Evolutionary conservation across 1,140 invertebrate genomes (phyloP), one percentile per base, ranked within the genome.

Genomic region (Schlechtendalia chinensis): DNA sequence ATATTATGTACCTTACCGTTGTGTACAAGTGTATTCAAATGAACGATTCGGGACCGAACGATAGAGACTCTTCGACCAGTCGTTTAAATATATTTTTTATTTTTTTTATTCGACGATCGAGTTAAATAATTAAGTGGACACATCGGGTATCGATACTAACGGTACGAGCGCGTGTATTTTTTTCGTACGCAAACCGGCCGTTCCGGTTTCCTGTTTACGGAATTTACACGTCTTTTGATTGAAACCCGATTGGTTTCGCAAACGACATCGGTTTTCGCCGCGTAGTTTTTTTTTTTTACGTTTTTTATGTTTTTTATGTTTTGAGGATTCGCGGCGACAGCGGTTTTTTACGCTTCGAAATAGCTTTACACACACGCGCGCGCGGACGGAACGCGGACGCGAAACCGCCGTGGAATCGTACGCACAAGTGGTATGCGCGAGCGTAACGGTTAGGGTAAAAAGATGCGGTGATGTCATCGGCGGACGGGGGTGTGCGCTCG

Each of bases 391-490:
- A n/a, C n/a, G n/a, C n/a, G n/a, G n/a, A n/a, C n/a, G n/a, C n/a
- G n/a, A 79, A 79, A 77, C 29, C 74, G n/a, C 29, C 29, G 29
- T 77, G 8, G 14, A 58, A n/a, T n/a, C n/a, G n/a, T 58, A 39
- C 32, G 22, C 58, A 59, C 59, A 59, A n/a, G n/a, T n/a, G n/a
- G n/a, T 32, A 47, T 6, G 19, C 27, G 54, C 50, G 53, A 72
- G 47, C 69, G 22, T 45, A 59, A 58, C 47, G n/a, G 75, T 63
- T 61, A 47, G 75, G 75, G 75, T 63, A 79, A 79, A n/a, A 79
- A 79, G 75, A 79, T 63, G 75, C 75, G 75, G 75, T 79, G 75
- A 79, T 79, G 75, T 79, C 75, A 79, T 79, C 67, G n/a, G 81
- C 65, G 56, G 81, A 47, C 67, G 69, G 45, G 12, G 81, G 29